Evolutionary conservation across 2,113 vertebrate species (phyloP).

Genomic region (Vanacampus margaritifer): DNA sequence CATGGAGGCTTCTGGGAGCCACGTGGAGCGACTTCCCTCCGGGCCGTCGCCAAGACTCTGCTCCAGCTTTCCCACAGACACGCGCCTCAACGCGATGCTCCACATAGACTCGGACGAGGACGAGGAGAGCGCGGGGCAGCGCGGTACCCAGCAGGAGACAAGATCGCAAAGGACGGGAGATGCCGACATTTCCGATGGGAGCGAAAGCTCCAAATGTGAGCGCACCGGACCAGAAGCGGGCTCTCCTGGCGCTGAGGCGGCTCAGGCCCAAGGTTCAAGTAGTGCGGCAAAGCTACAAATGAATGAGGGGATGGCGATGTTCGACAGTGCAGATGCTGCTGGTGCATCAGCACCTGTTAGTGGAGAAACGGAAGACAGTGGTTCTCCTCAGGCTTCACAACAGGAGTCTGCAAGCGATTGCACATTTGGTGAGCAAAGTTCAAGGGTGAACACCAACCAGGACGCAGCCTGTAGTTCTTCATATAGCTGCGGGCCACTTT

Average conservation of each 20-base stretch:
- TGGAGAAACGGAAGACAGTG: background rate
- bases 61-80: constrained; percentile 95
- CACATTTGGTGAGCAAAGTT: constrained; percentile 11
- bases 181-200: constrained; percentile 5
- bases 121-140: constrained; percentile 66
- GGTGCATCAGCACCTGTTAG: constrained; percentile 25
- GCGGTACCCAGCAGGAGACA: constrained; percentile 32
- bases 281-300: background rate
- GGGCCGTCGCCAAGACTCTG: constrained; percentile 87
- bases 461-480: constrained; percentile 59
- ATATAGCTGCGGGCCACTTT: constrained; percentile 70
- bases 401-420: constrained; percentile 16
- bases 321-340: background rate
- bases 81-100: constrained; percentile 90
- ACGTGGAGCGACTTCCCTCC: constrained; percentile 64
- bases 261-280: constrained; percentile 12
- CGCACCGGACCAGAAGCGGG: constrained; percentile 14
- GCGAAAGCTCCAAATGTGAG: constrained; percentile 5
- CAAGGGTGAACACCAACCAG: constrained; percentile 49
- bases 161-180: constrained; percentile 13
- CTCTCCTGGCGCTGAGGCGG: constrained; percentile 5
- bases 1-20: constrained; percentile 73
- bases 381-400: background rate
- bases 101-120: constrained; percentile 97
- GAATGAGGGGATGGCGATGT: background rate